Base-by-base conservation (phyloP, 2,113 vertebrate genomes). In the Microtus montanus region DNA sequence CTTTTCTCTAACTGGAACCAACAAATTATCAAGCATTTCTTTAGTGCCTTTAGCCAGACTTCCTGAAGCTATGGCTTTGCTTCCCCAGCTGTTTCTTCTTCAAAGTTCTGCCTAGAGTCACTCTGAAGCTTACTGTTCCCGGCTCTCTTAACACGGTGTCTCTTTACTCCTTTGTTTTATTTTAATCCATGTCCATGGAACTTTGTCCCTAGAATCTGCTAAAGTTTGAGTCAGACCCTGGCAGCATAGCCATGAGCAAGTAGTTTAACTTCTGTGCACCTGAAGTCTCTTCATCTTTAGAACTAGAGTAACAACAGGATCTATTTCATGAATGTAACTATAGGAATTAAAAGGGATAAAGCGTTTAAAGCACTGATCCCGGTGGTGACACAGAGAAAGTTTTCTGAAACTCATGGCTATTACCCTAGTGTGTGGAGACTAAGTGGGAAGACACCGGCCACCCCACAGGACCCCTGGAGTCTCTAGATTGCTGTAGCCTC, bases 1-100 rank as follows among this genome's bases (percentile, higher is more conserved):
- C 98, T 99, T 99, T 97, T 99, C 99, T 98, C 99, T 98, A 96
- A 99, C 99, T 99, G 97, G 96, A 97, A 97, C 52, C 88, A 96
- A 97, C 79, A 97, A 94, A 93, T 70, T 52, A 96, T 90, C 49
- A 96, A 54, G 30, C 44, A 85, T 95, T 95, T 93, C 79, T 80
- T 93, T 6, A 97, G 85, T 70, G 85, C 58, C 71, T 7, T 95
- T 87, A 91, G 41, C 70, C 47, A 92, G 66, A 54, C 38, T 91
- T 54, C 74, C 86, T 58, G n/a, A 91, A 96, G 68, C 63, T 80
- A 74, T 89, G n/a, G n/a, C 49, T 94, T 90, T 90, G 41, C n/a
- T 89, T 92, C 49, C 82, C 77, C 12, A 83, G 26, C 68, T 87
- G 47, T 73, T 86, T 82, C 61, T 80, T 85, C 44, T 91, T 87